Conservation (phyloP, 2,113 vertebrate genomes). For the Falco punctatus region DNA sequence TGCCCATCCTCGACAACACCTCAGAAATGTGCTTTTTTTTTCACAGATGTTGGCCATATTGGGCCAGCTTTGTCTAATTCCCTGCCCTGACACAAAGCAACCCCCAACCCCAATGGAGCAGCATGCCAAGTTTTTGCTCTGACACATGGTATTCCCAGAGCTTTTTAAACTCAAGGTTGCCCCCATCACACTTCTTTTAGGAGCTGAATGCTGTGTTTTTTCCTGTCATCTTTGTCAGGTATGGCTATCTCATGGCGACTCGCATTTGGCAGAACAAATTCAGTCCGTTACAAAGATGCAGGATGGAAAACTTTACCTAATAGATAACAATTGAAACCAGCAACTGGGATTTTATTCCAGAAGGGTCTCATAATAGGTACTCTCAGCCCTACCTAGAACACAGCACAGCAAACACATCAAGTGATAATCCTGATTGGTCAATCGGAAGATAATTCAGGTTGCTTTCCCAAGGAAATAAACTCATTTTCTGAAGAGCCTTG, state of each 20-base stretch:
- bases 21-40: background rate
- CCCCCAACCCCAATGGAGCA: accelerated
- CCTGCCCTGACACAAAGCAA: background rate
- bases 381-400: background rate
- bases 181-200: background rate
- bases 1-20: background rate
- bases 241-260: background rate
- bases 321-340: background rate
- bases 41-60: background rate
- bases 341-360: background rate
- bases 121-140: background rate
- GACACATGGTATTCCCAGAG: background rate
- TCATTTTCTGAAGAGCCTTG: background rate
- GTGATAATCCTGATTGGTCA: background rate
- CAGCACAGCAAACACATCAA: background rate
- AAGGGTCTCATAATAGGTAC: background rate
- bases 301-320: background rate
- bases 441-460: background rate
- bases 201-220: background rate
- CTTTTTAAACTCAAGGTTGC: background rate
- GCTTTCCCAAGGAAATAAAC: background rate
- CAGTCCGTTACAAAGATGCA: background rate
- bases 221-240: background rate
- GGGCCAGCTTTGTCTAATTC: background rate
- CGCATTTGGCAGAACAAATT: background rate